Base-by-base conservation (phyloP, 2,113 vertebrate genomes). In the Equus przewalskii region DNA sequence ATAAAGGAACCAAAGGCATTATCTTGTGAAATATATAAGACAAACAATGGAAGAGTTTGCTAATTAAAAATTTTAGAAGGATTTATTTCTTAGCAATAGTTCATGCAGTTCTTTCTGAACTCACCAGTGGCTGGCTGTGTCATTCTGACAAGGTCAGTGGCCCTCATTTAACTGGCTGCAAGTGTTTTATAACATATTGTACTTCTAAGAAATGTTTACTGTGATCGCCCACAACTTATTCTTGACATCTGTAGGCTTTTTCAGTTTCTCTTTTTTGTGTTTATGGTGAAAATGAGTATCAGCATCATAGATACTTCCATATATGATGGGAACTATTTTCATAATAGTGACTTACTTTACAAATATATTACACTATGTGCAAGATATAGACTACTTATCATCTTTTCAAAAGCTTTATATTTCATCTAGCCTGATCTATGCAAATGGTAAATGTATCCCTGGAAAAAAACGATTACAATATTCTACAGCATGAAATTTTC, bases 121-220 rank as follows among this genome's bases (percentile, higher is more conserved):
- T 92, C 91, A 73, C 54, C 0, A 15, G 92, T 46, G 36, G 72
- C 79, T 91, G 62, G 49, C 60, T 82, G 30, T 91, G 82, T 93
- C 62, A 86, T 82, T 89, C 73, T 89, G 95, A 97, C 89, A 97
- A 91, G 95, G 97, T 92, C 95, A 72, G 78, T 79, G 92, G 41
- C 92, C 89, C 79, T 89, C 79, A 96, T 79, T 96, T 98, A 95
- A 95, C 62, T 93, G 79, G 82, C 78, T 90, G 82, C 33, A 93
- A 98, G 83, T 79, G 86, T 65, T 97, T 98, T 83, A 97, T 89
- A 89, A 70, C 85, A 69, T 91, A 65, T 33, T 96, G 33, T 78
- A 75, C 72, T 97, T 94, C 72, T 73, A 97, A 93, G 93, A 97
- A 97, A 91, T 67, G 73, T 89, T 96, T 89, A 76, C 79, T 92